Conservation (phyloP, 2,113 vertebrate species). For the Pelvicachromis taeniatus region DNA sequence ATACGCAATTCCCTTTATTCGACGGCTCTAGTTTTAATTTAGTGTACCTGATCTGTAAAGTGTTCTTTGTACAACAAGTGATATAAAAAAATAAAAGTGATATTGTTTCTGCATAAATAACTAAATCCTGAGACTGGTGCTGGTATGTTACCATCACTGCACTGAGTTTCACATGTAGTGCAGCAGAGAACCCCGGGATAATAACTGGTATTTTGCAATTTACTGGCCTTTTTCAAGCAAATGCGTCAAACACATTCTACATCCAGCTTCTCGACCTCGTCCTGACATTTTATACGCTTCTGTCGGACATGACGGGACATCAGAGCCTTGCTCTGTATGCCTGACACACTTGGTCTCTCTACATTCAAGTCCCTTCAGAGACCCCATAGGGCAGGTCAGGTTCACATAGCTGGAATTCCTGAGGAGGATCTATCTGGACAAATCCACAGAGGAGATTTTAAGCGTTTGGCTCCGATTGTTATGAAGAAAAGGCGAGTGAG, state of each 20-base stretch:
- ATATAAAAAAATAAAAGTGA: not conserved
- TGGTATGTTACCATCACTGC: not conserved
- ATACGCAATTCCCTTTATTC: not conserved
- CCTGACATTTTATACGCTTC: not conserved
- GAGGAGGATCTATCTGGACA: not conserved
- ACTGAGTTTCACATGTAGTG: not conserved
- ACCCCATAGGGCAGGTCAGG: not conserved
- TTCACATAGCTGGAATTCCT: slow-evolving; percentile 39
- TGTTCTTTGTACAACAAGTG: not conserved
- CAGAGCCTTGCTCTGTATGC: not conserved
- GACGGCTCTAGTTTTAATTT: not conserved
- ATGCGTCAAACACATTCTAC: not conserved
- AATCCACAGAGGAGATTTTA: not conserved
- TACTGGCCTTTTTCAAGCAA: not conserved
- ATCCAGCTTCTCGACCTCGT: not conserved
- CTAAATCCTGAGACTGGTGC: not conserved
- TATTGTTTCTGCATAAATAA: not conserved
- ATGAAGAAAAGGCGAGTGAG: not conserved
- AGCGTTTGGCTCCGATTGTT: not conserved
- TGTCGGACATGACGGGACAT: not conserved
- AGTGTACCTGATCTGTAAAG: not conserved
- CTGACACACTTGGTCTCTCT: not conserved
- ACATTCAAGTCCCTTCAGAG: not conserved
- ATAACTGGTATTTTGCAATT: not conserved
- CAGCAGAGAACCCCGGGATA: not conserved